These are phyloP conservation scores for Xylota segnis DNA, from an alignment of 2,888 invertebrate species.

Conservation along the genomic window DNA sequence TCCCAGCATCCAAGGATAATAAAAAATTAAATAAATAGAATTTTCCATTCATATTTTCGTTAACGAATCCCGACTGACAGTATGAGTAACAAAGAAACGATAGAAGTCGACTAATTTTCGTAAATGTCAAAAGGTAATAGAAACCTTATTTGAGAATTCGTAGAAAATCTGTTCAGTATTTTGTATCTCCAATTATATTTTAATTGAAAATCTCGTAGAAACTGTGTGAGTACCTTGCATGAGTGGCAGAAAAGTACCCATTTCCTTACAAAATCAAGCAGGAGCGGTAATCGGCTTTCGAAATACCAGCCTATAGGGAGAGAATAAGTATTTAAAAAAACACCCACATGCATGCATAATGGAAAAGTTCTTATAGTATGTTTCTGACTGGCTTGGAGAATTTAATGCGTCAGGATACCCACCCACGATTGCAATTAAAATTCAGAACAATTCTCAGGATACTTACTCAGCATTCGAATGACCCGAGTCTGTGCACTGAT, in stretches of 20 bases:
- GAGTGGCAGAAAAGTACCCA: not conserved
- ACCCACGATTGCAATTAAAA: not conserved
- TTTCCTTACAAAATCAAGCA: not conserved
- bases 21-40: too few relatives aligned
- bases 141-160: not conserved
- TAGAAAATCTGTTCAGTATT: not conserved
- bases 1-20: not conserved
- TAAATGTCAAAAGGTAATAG: not conserved
- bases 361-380: not conserved
- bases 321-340: not conserved
- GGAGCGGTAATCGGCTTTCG: not conserved
- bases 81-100: not conserved
- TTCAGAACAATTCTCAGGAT: conserved; percentile 22
- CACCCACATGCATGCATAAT: not conserved
- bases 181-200: conserved; percentile 6
- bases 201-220: not conserved
- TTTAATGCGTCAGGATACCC: not conserved
- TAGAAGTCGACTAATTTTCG: not conserved
- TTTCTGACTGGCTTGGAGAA: not conserved
- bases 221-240: not conserved
- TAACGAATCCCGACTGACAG: not conserved
- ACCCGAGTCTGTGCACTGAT: conserved; percentile 88
- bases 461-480: conserved; percentile 93
- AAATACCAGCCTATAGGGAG: not conserved
- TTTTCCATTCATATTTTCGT: not conserved